A percentile compares a stretch with the other conserved stretches of the same genome.
These are phyloP conservation scores for Echeneis naucrates DNA, from an alignment of 2,797 vertebrate genomes.

Conservation along the genomic window DNA sequence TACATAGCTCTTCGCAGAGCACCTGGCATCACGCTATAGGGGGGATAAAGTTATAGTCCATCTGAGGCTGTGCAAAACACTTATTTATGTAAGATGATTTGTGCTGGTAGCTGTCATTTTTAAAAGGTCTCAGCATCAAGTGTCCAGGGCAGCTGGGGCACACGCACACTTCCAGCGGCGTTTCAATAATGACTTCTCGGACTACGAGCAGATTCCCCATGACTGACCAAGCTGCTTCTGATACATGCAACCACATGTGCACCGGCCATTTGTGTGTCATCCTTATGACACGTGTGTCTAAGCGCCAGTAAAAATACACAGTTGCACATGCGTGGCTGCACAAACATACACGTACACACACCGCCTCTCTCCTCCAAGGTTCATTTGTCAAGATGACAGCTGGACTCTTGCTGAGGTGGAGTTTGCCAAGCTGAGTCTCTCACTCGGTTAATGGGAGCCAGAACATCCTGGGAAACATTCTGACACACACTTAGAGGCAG, in stretches of 20 bases:
- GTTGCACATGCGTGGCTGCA: constrained; percentile 50
- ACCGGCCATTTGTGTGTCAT: constrained; percentile 62
- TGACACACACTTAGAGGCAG: constrained; percentile 67
- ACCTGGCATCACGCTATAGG: constrained; percentile 23
- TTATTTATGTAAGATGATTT: constrained; percentile 56
- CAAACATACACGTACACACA: constrained; percentile 55
- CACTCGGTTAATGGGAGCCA: constrained; percentile 70
- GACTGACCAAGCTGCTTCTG: constrained; percentile 29
- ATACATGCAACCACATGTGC: constrained; percentile 31
- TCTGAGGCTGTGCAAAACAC: constrained; percentile 41
- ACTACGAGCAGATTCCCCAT: constrained; percentile 13
- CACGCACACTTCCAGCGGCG: constrained; percentile 18
- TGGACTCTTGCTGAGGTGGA: constrained; percentile 73
- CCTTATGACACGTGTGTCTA: constrained; percentile 31
- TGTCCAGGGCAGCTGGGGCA: background rate
- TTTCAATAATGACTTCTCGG: constrained; percentile 19
- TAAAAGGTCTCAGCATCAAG: constrained; percentile 16
- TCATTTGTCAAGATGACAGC: constrained; percentile 84
- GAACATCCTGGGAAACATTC: constrained; percentile 76
- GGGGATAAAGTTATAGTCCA: constrained; percentile 47
- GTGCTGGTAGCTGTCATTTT: constrained; percentile 33
- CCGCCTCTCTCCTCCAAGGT: constrained; percentile 74
- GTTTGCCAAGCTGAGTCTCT: constrained; percentile 79
- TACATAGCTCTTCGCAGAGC: constrained; percentile 32
- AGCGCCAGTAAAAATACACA: constrained; percentile 36